phyloP scores from a whole-genome alignment of 2,888 invertebrate genomes.

The Brenthis daphne region DNA sequence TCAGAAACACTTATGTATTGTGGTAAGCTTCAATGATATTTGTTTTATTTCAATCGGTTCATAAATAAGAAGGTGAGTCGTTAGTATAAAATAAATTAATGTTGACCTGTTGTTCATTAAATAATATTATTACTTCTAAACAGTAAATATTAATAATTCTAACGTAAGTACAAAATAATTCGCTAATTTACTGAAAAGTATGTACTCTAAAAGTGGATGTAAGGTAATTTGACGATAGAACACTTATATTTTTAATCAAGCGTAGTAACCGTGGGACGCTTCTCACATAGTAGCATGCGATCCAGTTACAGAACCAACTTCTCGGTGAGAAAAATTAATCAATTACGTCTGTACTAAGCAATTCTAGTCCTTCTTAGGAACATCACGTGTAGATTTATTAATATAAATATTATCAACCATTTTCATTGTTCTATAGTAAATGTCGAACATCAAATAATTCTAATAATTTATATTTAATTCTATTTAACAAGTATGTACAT shows the following conservation, averaged over 20 bases:
- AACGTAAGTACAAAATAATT: no score
- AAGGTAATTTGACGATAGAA: slow-evolving; percentile 50
- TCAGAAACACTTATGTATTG: no score
- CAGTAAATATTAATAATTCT: slow-evolving; percentile 13
- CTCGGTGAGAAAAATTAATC: slow-evolving; percentile 62
- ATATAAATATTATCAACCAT: no score
- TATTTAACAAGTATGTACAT: neutral
- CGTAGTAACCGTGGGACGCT: slow-evolving; percentile 63
- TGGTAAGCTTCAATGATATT: no score
- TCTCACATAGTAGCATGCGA: slow-evolving; percentile 65
- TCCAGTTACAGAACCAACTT: slow-evolving; percentile 62
- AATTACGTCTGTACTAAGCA: slow-evolving; percentile 45
- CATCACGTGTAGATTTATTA: slow-evolving; percentile 2
- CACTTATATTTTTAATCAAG: slow-evolving; percentile 48
- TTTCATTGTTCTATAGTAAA: no score
- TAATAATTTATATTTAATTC: neutral
- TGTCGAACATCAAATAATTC: no score
- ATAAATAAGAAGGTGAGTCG: no score
- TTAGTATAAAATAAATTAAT: no score
- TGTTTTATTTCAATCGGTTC: no score
- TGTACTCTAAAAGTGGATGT: neutral
- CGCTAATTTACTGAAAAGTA: no score
- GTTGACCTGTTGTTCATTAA: neutral
- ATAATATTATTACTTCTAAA: neutral
- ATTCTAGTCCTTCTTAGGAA: slow-evolving; percentile 47